Conservation (phyloP, 2,113 vertebrate genomes). For the Dicrurus megarhynchus region DNA sequence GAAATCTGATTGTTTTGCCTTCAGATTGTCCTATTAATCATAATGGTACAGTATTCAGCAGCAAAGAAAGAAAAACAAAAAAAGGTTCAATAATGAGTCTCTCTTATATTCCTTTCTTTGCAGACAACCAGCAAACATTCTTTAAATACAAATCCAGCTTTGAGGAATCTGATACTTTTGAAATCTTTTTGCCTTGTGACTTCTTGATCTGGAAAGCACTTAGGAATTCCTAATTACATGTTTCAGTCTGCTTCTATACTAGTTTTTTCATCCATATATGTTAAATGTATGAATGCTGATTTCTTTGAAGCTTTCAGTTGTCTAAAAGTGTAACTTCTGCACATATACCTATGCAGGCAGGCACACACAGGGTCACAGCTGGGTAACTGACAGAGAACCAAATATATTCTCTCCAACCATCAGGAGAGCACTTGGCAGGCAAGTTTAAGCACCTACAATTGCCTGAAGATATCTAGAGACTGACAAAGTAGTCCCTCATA, state of each 20-base stretch:
- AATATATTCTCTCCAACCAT: not conserved
- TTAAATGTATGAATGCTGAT: not conserved
- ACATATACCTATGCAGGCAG: not conserved
- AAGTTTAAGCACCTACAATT: not conserved
- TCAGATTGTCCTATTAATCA: not conserved
- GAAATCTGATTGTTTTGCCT: not conserved
- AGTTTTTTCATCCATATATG: accelerated
- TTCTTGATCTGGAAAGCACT: not conserved
- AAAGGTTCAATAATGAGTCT: not conserved
- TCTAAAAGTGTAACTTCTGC: not conserved
- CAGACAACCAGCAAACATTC: not conserved
- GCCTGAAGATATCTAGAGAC: not conserved
- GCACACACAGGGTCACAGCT: not conserved
- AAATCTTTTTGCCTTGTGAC: not conserved
- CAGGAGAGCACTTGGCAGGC: not conserved
- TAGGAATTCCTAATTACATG: not conserved
- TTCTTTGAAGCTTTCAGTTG: not conserved
- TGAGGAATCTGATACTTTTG: not conserved
- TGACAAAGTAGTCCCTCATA: not conserved
- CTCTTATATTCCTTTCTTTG: not conserved
- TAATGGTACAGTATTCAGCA: not conserved
- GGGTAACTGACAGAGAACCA: not conserved
- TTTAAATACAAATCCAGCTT: not conserved
- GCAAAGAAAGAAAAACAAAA: not conserved
- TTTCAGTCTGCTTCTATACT: not conserved